Evolutionary conservation across 2,888 invertebrate species (phyloP), one percentile per base, ranked within the genome.

Genomic region (Orgyia antiqua): DNA sequence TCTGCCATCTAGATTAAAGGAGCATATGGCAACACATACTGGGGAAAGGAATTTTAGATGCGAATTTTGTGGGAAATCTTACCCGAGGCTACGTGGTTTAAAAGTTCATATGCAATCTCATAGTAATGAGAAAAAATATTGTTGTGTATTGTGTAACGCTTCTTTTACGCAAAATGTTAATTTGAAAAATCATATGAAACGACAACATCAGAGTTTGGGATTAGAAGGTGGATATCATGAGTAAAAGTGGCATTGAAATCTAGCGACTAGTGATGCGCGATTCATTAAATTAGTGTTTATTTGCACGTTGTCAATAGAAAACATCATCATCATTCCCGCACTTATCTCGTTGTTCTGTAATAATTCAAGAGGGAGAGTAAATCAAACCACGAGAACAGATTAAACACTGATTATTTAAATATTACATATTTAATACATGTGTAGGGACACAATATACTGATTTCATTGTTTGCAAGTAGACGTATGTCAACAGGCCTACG

Each of bases 41-140:
- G 84, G 83, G 0, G 84, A 84, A n/a, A 60, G 82, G 35, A 82
- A 80, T 21, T 82, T 63, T 8, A 34, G 79, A 0, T 83, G 83
- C 18, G 82, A 82, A 7, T 73, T 60, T 20, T 84, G 83, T 33
- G 83, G 78, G 0, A 84, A 83, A 33, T 74, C 71, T 7, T 84
- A 82, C 27, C 83, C 83, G 0, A 42, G 83, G 3, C 21, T 80
- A 2, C 45, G 79, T 0, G 78, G 76, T 0, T 29, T 83, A n/a
- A 76, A 88, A 8, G 88, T 88, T 0, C 90, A 90, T 48, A 77
- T 88, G 58, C 77, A 89, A 17, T 84, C 86, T 1, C 89, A 89
- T 33, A 79, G 66, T 0, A 79, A 73, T 0, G 88, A 89, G 33
- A 80, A 87, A 32, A 87, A 87, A n/a, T 87, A 76, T 37, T 69